These are phyloP conservation scores for Gymnoscopelus braueri DNA, from an alignment of 2,797 vertebrate species.

Conservation along the genomic window DNA sequence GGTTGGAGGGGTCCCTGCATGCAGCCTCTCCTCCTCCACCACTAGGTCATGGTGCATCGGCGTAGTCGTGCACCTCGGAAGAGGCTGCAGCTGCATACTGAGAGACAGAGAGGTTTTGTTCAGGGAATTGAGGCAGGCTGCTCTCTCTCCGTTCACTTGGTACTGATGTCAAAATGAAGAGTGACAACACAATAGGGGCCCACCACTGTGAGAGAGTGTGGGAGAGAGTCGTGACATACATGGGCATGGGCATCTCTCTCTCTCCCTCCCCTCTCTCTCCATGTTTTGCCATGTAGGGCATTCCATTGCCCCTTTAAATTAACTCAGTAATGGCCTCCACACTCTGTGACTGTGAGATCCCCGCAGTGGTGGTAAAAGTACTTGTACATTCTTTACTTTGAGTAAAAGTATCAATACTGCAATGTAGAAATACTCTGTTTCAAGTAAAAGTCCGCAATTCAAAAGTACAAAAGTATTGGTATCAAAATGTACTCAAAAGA, in stretches of 20 bases:
- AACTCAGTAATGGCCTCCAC: slow-evolving; percentile 2
- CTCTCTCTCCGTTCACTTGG: slow-evolving; percentile 75
- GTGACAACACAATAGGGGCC: slow-evolving; percentile 32
- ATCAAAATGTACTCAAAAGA: too few relatives aligned
- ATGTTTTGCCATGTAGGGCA: slow-evolving; percentile 17
- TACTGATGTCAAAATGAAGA: slow-evolving; percentile 70
- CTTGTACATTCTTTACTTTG: too few relatives aligned
- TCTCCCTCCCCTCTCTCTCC: not conserved
- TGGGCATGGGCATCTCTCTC: slow-evolving; percentile 22
- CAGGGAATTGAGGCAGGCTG: slow-evolving; percentile 55
- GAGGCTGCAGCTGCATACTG: slow-evolving; percentile 78
- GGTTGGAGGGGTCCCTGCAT: slow-evolving; percentile 40
- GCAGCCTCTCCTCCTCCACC: slow-evolving; percentile 63
- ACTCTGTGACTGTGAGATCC: slow-evolving; percentile 2
- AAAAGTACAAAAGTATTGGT: too few relatives aligned
- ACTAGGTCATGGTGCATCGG: slow-evolving; percentile 69
- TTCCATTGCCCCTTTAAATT: slow-evolving; percentile 22
- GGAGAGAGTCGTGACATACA: not conserved
- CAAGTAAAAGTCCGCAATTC: too few relatives aligned
- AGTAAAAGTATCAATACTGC: too few relatives aligned
- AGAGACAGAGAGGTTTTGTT: slow-evolving; percentile 85
- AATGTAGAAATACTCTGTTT: too few relatives aligned
- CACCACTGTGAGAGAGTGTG: not conserved
- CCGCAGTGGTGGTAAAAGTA: too few relatives aligned
- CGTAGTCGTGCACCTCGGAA: slow-evolving; percentile 77